Evolutionary conservation across 1,140 invertebrate genomes (phyloP).

Genomic region (Drosophila ogumai): DNA sequence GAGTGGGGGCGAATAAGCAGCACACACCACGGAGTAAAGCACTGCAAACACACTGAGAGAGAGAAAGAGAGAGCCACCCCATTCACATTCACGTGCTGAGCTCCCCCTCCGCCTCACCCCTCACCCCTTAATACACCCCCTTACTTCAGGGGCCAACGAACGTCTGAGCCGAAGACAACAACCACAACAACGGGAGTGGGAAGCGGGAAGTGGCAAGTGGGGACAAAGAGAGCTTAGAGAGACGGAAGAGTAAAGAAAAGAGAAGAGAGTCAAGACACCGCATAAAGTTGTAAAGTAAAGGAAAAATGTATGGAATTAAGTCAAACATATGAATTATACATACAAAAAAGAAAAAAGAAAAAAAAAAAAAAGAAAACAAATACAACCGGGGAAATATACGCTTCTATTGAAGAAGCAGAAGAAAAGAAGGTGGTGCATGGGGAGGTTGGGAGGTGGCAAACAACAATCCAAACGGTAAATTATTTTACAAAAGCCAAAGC

Average conservation of each 20-base stretch:
- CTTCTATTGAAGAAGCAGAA: slow-evolving; percentile 12
- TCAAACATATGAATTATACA: slow-evolving; percentile 77
- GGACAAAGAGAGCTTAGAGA: slow-evolving; percentile 25
- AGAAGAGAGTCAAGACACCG: slow-evolving; percentile 25
- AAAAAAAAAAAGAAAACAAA: neutral
- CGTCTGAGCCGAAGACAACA: slow-evolving; percentile 69
- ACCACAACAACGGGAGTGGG: slow-evolving; percentile 23
- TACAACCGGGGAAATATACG: slow-evolving; percentile 23
- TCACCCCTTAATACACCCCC: slow-evolving; percentile 7
- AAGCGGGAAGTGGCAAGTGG: slow-evolving; percentile 35
- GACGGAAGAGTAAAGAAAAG: slow-evolving; percentile 26
- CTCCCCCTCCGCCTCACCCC: slow-evolving; percentile 13
- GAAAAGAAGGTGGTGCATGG: neutral
- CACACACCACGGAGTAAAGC: slow-evolving; percentile 21
- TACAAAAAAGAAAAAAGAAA: slow-evolving; percentile 23
- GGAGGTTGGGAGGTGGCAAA: slow-evolving; percentile 37
- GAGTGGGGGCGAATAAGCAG: slow-evolving; percentile 12
- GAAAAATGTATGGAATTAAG: slow-evolving; percentile 77
- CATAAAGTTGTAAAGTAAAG: slow-evolving; percentile 56
- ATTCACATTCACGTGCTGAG: slow-evolving; percentile 46
- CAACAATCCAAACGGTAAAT: slow-evolving; percentile 80
- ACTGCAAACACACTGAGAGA: slow-evolving; percentile 10
- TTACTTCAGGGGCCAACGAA: slow-evolving; percentile 67
- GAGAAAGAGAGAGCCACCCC: slow-evolving; percentile 33
- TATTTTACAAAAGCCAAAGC: slow-evolving; percentile 76